These are phyloP conservation scores for Lapara coniferarum DNA, from an alignment of 2,888 invertebrate species.

Conservation along the genomic window DNA sequence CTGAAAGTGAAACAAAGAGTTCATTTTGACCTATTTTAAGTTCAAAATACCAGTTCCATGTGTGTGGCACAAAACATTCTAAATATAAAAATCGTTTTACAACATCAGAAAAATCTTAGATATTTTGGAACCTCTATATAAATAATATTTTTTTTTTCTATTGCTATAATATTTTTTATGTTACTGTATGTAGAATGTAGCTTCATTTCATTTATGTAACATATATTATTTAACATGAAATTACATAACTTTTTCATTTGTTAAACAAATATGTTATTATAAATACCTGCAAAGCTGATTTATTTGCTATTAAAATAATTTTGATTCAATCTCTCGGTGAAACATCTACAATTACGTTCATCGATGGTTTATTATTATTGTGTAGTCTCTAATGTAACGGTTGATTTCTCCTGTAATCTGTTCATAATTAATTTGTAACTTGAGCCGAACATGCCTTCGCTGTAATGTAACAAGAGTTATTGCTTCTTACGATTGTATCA, in stretches of 20 bases:
- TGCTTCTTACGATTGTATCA: not conserved
- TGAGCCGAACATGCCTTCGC: not conserved
- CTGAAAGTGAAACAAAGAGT: not conserved
- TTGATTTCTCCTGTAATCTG: conserved; percentile 18
- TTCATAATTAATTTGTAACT: conserved; percentile 19
- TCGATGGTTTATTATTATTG: not conserved
- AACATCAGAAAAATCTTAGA: not conserved
- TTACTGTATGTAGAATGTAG: no score
- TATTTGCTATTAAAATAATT: not conserved
- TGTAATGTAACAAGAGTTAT: not conserved
- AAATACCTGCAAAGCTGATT: no score
- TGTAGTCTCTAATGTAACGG: conserved; percentile 16
- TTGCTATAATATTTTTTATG: no score
- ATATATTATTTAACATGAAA: no score
- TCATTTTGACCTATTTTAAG: conserved; percentile 8
- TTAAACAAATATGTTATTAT: no score
- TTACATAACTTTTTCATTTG: no score
- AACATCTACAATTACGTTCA: conserved; percentile 9
- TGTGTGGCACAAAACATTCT: conserved; percentile 5
- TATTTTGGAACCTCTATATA: no score
- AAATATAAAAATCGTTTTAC: not conserved
- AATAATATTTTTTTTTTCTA: no score
- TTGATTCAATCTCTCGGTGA: not conserved
- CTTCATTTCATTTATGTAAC: no score
- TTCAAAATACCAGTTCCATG: not conserved